These are phyloP conservation scores for Notiomystis cincta DNA, from an alignment of 2,113 vertebrate species.

Conservation along the genomic window DNA sequence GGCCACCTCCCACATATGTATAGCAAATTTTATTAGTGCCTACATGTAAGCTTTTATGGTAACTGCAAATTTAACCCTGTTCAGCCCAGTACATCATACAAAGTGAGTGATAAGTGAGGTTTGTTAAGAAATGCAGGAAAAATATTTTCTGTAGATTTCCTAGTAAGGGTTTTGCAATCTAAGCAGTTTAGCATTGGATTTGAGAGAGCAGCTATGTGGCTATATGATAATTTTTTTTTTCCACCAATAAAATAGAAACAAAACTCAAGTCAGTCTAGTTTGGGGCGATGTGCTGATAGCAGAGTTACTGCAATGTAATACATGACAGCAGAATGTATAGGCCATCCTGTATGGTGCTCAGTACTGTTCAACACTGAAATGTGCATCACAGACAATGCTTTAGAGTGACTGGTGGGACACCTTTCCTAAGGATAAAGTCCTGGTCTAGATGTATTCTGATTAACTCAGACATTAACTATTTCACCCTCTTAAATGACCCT, in stretches of 20 bases:
- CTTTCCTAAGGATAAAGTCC: not conserved
- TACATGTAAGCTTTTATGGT: not conserved
- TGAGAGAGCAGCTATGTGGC: not conserved
- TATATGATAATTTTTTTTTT: not conserved
- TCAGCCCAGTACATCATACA: not conserved
- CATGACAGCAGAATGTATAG: accelerated
- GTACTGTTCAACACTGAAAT: not conserved
- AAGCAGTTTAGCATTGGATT: not conserved
- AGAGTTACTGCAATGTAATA: not conserved
- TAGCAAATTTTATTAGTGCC: not conserved
- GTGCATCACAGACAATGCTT: not conserved
- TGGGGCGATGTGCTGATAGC: accelerated
- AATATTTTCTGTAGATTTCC: not conserved
- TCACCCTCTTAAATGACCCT: not conserved
- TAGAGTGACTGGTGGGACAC: not conserved
- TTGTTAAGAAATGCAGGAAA: not conserved
- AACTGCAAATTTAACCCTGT: not conserved
- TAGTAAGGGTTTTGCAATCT: not conserved
- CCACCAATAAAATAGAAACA: not conserved
- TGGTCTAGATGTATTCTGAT: not conserved
- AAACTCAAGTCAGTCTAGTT: not conserved
- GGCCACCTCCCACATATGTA: accelerated
- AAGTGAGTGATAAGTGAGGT: not conserved
- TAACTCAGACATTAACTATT: not conserved
- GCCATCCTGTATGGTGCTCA: not conserved